These are phyloP conservation scores for Limnodromus scolopaceus DNA, from an alignment of 2,797 vertebrate genomes.

Conservation along the genomic window DNA sequence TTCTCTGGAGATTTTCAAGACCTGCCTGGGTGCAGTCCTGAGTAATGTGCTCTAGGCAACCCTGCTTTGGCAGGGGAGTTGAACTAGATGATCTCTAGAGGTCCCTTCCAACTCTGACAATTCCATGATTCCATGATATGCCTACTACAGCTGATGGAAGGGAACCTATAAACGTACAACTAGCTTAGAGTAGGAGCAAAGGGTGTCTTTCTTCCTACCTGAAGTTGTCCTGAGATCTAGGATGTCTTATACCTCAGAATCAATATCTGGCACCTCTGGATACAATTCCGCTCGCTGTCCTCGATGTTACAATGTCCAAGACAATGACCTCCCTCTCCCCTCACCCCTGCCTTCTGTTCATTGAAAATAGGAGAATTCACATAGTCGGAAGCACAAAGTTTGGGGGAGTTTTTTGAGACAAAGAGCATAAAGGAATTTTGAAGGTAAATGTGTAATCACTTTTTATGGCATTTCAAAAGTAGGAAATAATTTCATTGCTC, in stretches of 20 bases:
- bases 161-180: background rate
- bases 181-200: background rate
- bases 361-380: background rate
- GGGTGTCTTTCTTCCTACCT: background rate
- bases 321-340: too few species aligned
- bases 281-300: background rate
- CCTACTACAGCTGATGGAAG: background rate
- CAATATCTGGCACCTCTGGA: background rate
- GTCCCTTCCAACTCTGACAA: too few species aligned
- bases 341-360: background rate
- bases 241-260: background rate
- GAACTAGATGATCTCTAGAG: too few species aligned
- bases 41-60: too few species aligned
- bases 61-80: too few species aligned
- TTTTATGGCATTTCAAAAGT: background rate
- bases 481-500: background rate
- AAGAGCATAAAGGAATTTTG: background rate
- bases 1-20: too few species aligned
- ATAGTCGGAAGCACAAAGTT: background rate
- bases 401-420: background rate
- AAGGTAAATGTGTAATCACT: background rate
- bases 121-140: too few species aligned
- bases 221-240: background rate
- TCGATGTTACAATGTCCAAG: background rate
- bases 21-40: too few species aligned